Evolutionary conservation across 2,797 vertebrate species (phyloP), one percentile per base, ranked within the genome.

Genomic region (Mycteria americana): DNA sequence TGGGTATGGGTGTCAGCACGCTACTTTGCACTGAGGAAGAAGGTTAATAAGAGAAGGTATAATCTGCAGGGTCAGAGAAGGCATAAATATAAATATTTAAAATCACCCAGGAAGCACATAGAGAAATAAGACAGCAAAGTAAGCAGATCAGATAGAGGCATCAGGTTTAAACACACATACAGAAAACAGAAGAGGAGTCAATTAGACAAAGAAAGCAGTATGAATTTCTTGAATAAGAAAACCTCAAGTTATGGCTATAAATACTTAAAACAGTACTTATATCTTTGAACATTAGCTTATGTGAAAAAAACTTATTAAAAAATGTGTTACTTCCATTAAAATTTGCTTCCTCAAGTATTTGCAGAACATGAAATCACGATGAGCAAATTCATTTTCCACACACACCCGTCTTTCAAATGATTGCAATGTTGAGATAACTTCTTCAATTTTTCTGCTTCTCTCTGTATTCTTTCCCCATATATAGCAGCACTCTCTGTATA

Each of bases 321-420:
- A 39, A 30, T 7, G 2, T 3, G 6, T 7, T 69, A 33, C 57
- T 85, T 35, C 27, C 6, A 31, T 39, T 7, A 79, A 72, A 65
- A 69, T 13, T 41, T 43, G 2, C 14, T 67, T 88, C 18, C 23
- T 80, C 27, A 14, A 50, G 6, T 70, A 75, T 51, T 80, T 77
- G 28, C 12, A 80, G 53, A 56, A 65, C 84, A 74, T 48, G 7
- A 77, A 84, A 78, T 39, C 23, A 50, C 8, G 75, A 27, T 19
- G 5, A 15, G 5, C 5, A 85, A 91, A 68, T 59, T 60, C 5
- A 48, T 59, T 68, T 68, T 50, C 9, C 2, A 30, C 1, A 4
- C 18, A 7, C 12, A 13, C 1, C 6, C 1, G 3, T 53, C n/a
- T 45, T 65, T 57, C 41, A 91, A 76, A 86, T n/a, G 0, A 54